Conservation (phyloP, 2,888 invertebrate species). For the Tryphoninae sp. region DNA sequence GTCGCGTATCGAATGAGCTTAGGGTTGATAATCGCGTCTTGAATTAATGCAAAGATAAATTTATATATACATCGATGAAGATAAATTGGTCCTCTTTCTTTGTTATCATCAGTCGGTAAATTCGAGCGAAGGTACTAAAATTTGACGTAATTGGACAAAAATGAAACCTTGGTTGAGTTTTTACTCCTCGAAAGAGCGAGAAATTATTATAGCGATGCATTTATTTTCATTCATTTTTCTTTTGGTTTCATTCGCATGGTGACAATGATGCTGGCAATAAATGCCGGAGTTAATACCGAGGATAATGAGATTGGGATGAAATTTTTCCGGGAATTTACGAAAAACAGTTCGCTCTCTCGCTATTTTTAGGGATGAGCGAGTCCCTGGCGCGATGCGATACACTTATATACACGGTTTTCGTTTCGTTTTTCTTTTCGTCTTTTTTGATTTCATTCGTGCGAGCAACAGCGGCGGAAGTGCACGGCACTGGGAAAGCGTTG, state of each 20-base stretch:
- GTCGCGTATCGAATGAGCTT: no score
- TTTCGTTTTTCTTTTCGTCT: neutral
- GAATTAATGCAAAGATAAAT: no score
- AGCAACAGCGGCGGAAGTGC: neutral
- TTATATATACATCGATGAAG: no score
- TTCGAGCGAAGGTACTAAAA: no score
- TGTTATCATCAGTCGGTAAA: no score
- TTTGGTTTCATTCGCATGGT: neutral
- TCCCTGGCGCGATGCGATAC: no score
- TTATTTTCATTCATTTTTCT: neutral
- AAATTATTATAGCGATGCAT: neutral
- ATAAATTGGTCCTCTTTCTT: no score
- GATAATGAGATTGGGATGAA: slow-evolving; percentile 39
- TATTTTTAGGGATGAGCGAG: no score
- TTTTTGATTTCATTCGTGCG: slow-evolving; percentile 29
- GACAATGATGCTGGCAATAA: neutral
- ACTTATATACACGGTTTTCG: no score
- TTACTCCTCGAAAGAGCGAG: neutral
- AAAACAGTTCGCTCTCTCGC: neutral
- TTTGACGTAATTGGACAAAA: neutral
- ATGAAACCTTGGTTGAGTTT: neutral
- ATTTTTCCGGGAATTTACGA: neutral
- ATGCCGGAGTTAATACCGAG: neutral
- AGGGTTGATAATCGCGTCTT: no score
- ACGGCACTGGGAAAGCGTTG: slow-evolving; percentile 51